phyloP scores from a whole-genome alignment of 2,113 vertebrate genomes.

The Tachysurus vachellii region DNA sequence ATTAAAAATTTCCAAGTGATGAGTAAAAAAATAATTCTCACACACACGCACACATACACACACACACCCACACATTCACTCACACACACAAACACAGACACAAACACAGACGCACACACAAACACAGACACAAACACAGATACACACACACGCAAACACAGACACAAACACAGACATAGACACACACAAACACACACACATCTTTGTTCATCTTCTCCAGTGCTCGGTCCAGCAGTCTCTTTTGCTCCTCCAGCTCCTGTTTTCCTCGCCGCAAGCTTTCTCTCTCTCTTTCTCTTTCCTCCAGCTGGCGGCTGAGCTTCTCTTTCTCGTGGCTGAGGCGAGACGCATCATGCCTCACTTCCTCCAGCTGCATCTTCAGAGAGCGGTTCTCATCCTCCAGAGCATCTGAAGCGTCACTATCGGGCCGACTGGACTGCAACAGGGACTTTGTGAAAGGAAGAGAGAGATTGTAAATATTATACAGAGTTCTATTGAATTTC shows the following conservation, averaged over 20 bases:
- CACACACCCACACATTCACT: too few relatives aligned
- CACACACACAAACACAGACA: too few relatives aligned
- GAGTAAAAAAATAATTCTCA: not conserved
- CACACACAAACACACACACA: conserved; percentile 53
- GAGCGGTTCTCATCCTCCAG: conserved; percentile 78
- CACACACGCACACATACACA: not conserved
- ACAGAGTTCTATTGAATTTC: not conserved
- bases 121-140: not conserved
- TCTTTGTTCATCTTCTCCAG: conserved; percentile 79
- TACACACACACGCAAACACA: conserved; percentile 49
- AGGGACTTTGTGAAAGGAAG: conserved; percentile 50
- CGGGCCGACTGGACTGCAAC: conserved; percentile 60
- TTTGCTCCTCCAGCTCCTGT: conserved; percentile 87
- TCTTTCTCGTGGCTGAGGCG: conserved; percentile 81
- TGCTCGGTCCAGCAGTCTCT: conserved; percentile 80
- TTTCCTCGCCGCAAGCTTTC: conserved; percentile 80
- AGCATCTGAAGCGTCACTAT: conserved; percentile 61
- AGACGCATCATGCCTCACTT: conserved; percentile 64
- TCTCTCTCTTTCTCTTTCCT: conserved; percentile 84
- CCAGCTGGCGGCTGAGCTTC: conserved; percentile 73
- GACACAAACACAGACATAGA: not conserved
- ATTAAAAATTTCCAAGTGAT: not conserved
- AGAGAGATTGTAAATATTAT: conserved; percentile 10
- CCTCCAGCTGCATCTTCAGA: conserved; percentile 82
- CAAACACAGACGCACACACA: not conserved